A percentile compares a stretch with the other conserved stretches of the same genome.
phyloP scores from a whole-genome alignment of 2,888 invertebrate species.

The Aspidiotus rigidus region DNA sequence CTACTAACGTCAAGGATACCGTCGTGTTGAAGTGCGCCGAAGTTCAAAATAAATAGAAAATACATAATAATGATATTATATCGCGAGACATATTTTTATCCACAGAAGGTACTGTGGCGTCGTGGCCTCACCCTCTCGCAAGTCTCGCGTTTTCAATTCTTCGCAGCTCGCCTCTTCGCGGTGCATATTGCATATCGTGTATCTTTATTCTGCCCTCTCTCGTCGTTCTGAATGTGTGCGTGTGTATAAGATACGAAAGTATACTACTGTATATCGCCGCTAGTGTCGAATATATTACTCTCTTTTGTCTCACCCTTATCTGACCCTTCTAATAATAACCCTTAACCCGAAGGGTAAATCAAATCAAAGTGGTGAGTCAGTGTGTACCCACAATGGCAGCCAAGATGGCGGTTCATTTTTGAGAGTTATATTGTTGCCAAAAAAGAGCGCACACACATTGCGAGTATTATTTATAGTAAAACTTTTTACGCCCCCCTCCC shows the following conservation, averaged over 20 bases:
- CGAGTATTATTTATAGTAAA: no score
- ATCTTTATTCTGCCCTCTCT: conserved; percentile 1
- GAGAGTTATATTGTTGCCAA: conserved; percentile 28
- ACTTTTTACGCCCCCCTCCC: background rate
- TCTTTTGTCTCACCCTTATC: conserved; percentile 33
- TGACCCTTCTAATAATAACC: conserved; percentile 33
- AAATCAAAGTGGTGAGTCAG: conserved; percentile 35
- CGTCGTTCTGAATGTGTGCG: conserved; percentile 19
- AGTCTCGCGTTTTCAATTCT: background rate
- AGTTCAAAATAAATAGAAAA: conserved; percentile 8
- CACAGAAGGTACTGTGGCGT: background rate
- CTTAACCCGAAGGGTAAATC: conserved; percentile 34
- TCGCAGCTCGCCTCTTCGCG: background rate
- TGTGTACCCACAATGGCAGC: conserved; percentile 34
- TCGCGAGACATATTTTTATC: conserved; percentile 17
- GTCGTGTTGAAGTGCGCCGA: no score
- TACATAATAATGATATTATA: conserved; percentile 26
- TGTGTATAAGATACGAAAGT: background rate
- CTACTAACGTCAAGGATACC: no score
- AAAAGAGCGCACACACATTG: background rate
- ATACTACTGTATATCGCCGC: conserved; percentile 18
- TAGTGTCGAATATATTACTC: conserved; percentile 33
- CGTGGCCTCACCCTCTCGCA: background rate
- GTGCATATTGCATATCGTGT: background rate
- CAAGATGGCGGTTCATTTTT: conserved; percentile 29